Base-by-base conservation (phyloP, 2,797 vertebrate genomes). In the Zalophus californianus region DNA sequence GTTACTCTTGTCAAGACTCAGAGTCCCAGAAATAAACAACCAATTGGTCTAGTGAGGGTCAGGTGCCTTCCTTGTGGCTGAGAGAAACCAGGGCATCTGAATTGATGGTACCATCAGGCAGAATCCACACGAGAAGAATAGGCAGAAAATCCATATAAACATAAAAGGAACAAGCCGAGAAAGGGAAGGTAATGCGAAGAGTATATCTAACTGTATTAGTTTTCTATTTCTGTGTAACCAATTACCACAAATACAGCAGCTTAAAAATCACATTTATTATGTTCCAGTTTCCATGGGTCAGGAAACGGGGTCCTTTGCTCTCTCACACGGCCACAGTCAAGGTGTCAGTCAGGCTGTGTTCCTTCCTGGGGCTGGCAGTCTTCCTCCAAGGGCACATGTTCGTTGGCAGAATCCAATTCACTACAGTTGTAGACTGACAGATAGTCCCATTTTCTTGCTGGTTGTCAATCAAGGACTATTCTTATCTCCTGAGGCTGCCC, bases 101-200 rank as follows among this genome's bases (percentile, higher is more conserved):
- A 83, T 0, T 85, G 23, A 75, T 10, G 5, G 13, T 21, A 38
- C 38, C 38, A 82, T n/a, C 64, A 66, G n/a, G n/a, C 12, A 56
- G 32, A 97, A 86, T 50, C 13, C 60, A 94, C 3, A 85, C 62
- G 91, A 95, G 4, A 78, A 64, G 54, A 94, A 88, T n/a, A 21
- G 13, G 5, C 52, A 58, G 44, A 73, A 77, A 89, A 56, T 25
- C 54, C 64, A 85, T 25, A 90, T 10, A 84, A 86, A 73, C 23
- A 32, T 50, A 41, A 87, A 58, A 96, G 21, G 18, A 91, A 82
- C 25, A 66, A 75, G 15, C 9, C 91, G 23, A 44, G 13, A 85
- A 94, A 95, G 27, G 7, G 35, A 70, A 85, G 3, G 8, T 10
- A 48, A 94, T 80, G 38, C 41, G 75, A 38, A 58, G 3, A 90